A percentile compares a stretch with the other conserved stretches of the same genome.
These are phyloP conservation scores for Uria lomvia DNA, from an alignment of 2,113 vertebrate species.

Conservation along the genomic window DNA sequence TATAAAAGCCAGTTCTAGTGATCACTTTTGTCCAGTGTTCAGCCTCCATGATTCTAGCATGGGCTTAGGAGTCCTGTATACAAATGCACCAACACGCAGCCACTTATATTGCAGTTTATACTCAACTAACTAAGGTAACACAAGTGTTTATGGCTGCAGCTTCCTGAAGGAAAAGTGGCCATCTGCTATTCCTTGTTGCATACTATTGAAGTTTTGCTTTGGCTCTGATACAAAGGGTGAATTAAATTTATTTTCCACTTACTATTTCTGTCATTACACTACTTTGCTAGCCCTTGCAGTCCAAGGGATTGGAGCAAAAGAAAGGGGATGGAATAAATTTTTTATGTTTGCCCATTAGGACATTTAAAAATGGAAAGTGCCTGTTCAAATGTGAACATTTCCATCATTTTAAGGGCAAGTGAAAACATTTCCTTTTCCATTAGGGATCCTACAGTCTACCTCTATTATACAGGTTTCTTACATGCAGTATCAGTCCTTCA, in stretches of 20 bases:
- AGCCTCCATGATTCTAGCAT: background rate
- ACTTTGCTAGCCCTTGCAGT: background rate
- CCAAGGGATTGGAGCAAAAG: background rate
- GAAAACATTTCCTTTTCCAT: constrained; percentile 30
- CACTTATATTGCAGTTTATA: background rate
- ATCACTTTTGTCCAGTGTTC: background rate
- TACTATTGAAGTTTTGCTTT: background rate
- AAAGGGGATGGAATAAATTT: background rate
- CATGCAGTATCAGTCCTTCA: background rate
- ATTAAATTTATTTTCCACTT: constrained; percentile 8
- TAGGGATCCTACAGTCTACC: background rate
- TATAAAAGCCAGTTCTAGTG: background rate
- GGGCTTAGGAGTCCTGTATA: background rate
- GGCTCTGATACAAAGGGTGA: background rate
- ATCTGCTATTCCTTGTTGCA: background rate
- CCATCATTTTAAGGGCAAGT: background rate
- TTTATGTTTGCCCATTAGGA: background rate
- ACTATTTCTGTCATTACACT: background rate
- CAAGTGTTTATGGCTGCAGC: background rate
- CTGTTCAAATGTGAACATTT: constrained; percentile 20
- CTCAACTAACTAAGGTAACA: background rate
- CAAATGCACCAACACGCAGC: background rate
- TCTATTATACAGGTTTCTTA: background rate
- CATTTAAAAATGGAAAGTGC: constrained; percentile 16
- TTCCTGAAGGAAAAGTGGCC: background rate